Evolutionary conservation across 37 sponge, comb jelly and placozoan species (phyloP).

Genomic region (Amphimedon queenslandica): DNA sequence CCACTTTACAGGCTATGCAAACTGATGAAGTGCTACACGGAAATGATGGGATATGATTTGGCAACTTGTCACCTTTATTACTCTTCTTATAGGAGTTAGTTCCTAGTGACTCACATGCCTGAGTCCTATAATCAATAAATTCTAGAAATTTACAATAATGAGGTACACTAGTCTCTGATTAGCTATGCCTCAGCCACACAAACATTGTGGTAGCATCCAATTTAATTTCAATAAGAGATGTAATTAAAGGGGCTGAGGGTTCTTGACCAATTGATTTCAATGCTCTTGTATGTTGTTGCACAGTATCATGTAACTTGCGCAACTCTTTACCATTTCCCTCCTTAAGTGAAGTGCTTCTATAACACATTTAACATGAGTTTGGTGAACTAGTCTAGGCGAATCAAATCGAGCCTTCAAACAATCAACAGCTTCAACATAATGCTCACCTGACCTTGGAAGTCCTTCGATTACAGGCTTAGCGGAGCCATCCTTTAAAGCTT

Average conservation of each 20-base stretch:
- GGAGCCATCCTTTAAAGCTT: too few species aligned
- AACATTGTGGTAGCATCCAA: neutral
- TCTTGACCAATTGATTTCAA: neutral
- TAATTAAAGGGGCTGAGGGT: neutral
- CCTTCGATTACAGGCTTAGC: too few species aligned
- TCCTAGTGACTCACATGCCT: neutral
- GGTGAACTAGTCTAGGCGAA: too few species aligned
- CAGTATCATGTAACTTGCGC: too few species aligned
- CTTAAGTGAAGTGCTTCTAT: too few species aligned
- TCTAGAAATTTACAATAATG: neutral
- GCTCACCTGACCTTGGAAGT: too few species aligned
- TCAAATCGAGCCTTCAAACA: too few species aligned
- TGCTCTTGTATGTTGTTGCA: conserved; percentile 4
- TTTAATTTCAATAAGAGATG: neutral
- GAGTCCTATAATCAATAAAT: neutral
- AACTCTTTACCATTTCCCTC: too few species aligned
- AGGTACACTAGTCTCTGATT: neutral
- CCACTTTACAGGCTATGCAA: conserved; percentile 4
- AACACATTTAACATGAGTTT: too few species aligned
- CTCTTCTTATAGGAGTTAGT: neutral
- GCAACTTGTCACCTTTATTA: neutral
- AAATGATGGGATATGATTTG: neutral
- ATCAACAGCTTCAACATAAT: too few species aligned
- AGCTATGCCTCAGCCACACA: neutral
- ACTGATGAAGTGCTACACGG: neutral